A percentile compares a stretch with the other conserved stretches of the same genome.
These are phyloP conservation scores for Xiphias gladius DNA, from an alignment of 2,113 vertebrate genomes.

Conservation along the genomic window DNA sequence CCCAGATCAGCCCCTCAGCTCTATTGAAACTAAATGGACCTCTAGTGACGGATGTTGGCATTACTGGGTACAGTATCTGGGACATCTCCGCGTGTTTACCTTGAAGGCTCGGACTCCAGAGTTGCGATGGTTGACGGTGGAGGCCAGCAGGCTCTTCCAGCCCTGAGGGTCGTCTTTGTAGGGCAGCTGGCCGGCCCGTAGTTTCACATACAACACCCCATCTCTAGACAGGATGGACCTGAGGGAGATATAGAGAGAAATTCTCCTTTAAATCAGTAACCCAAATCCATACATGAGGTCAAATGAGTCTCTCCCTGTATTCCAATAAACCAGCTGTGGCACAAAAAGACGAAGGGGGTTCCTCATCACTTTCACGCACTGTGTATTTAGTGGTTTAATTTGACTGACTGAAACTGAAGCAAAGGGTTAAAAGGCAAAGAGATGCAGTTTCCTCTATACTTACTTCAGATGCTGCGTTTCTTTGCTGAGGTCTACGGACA, in stretches of 20 bases:
- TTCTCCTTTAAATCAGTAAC: neutral
- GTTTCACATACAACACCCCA: conserved; percentile 95
- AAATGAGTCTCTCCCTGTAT: neutral
- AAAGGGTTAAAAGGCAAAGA: too few species aligned
- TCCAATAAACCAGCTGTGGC: neutral
- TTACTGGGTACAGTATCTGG: neutral
- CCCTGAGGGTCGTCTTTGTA: conserved; percentile 98
- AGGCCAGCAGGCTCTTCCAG: conserved; percentile 94
- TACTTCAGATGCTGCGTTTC: conserved; percentile 93
- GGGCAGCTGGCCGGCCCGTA: conserved; percentile 95
- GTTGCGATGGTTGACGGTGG: conserved; percentile 89
- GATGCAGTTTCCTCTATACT: conserved; percentile 62
- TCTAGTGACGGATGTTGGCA: neutral
- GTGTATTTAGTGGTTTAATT: neutral
- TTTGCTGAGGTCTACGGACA: conserved; percentile 93
- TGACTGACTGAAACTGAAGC: neutral
- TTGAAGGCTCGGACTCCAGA: conserved; percentile 92
- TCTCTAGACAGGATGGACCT: conserved; percentile 95
- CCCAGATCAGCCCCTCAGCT: neutral
- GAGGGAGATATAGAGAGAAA: conserved; percentile 38
- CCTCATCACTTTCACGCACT: neutral
- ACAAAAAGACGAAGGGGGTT: too few species aligned
- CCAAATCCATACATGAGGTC: neutral
- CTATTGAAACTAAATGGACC: neutral
- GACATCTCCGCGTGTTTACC: conserved; percentile 78